Conservation (phyloP, 2,888 invertebrate genomes). For the Dynastes grantii region DNA sequence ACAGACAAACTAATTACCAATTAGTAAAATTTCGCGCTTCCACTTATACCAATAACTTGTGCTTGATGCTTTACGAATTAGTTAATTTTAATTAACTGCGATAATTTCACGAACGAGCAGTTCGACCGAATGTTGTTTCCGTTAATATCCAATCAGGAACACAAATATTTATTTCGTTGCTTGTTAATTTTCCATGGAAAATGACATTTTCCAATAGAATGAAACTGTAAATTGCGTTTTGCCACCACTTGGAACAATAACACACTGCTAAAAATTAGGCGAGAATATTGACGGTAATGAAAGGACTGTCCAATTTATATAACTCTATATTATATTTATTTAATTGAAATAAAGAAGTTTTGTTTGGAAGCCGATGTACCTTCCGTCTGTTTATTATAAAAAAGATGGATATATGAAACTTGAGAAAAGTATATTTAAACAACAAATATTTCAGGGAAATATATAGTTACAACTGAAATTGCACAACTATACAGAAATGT, state of each 20-base stretch:
- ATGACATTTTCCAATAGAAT: constrained; percentile 17
- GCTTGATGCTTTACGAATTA: constrained; percentile 61
- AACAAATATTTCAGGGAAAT: no score
- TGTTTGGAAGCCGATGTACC: no score
- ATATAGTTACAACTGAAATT: no score
- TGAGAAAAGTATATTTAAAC: no score
- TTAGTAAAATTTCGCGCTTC: constrained; percentile 56
- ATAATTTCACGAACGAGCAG: constrained; percentile 56
- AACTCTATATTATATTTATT: no score
- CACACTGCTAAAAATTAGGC: neutral
- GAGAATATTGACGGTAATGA: neutral
- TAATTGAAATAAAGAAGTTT: no score
- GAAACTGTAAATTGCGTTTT: constrained; percentile 10
- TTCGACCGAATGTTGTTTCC: constrained; percentile 42
- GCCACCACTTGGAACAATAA: constrained; percentile 3
- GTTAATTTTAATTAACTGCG: constrained; percentile 62
- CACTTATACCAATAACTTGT: constrained; percentile 59
- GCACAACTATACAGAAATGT: no score
- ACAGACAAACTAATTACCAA: constrained; percentile 58
- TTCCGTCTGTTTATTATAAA: no score
- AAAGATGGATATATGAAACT: no score
- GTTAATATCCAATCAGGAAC: constrained; percentile 49
- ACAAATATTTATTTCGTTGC: constrained; percentile 46
- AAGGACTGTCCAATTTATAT: neutral
- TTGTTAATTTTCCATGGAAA: constrained; percentile 45